phyloP scores from a whole-genome alignment of 2,888 invertebrate species.

The Coremacera marginata region DNA sequence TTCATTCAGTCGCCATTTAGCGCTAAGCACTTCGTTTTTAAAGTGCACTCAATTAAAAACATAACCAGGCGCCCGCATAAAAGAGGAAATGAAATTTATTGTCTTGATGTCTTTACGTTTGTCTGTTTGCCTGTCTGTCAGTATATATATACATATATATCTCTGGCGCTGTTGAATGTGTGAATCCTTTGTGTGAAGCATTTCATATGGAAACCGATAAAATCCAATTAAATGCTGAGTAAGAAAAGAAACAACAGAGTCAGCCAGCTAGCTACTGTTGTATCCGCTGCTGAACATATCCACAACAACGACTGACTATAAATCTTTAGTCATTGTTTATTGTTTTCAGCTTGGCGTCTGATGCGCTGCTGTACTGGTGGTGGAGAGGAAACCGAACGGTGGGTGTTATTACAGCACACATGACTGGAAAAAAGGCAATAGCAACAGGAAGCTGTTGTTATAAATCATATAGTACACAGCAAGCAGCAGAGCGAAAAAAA shows the following conservation, averaged over 20 bases:
- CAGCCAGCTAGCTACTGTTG: not conserved
- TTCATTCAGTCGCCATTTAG: not conserved
- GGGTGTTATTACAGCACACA: not conserved
- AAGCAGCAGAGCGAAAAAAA: not conserved
- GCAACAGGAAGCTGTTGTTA: not conserved
- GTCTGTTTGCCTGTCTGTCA: not conserved
- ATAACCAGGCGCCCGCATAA: not conserved
- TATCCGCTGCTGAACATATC: constrained; percentile 5
- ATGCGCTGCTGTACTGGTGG: not conserved
- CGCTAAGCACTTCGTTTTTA: not conserved
- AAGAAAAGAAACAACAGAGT: not conserved
- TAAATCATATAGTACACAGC: not conserved
- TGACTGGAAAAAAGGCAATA: not conserved
- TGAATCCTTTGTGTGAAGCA: constrained; percentile 18
- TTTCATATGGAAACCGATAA: constrained; percentile 25
- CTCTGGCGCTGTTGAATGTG: not conserved
- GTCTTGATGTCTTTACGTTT: not conserved
- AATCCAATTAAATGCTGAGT: constrained; percentile 14
- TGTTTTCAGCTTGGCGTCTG: not conserved
- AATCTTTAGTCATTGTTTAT: not conserved
- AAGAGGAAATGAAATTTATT: not conserved
- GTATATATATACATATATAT: not conserved
- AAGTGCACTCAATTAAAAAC: constrained; percentile 16
- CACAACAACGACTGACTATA: constrained; percentile 3
- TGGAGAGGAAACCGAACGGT: too few relatives aligned